Evolutionary conservation across 2,113 vertebrate genomes (phyloP).

Genomic region (Bucco capensis): DNA sequence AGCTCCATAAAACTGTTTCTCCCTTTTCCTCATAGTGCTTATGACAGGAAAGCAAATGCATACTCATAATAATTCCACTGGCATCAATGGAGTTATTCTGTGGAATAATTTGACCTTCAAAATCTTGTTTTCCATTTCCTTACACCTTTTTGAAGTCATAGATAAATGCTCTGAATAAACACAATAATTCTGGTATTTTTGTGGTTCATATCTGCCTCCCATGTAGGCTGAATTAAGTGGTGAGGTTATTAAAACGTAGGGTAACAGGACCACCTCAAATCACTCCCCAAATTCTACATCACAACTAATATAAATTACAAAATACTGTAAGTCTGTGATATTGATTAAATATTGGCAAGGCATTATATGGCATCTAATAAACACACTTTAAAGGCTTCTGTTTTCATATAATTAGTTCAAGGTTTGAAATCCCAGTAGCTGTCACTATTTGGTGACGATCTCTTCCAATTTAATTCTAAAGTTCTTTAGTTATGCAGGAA

Average conservation of each 20-base stretch:
- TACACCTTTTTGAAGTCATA: background rate
- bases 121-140: conserved; percentile 3
- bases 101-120: conserved; percentile 36
- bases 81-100: background rate
- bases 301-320: background rate
- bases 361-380: background rate
- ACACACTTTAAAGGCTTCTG: background rate
- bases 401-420: background rate
- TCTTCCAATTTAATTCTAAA: background rate
- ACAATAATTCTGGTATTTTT: background rate
- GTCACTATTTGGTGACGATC: background rate
- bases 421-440: background rate
- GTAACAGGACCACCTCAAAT: background rate
- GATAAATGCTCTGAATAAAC: background rate
- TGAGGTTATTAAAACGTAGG: background rate
- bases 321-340: background rate
- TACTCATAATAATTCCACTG: background rate
- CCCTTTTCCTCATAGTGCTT: background rate
- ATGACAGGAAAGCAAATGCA: conserved; percentile 4
- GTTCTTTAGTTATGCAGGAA: background rate
- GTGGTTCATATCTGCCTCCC: background rate
- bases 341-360: background rate
- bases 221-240: background rate
- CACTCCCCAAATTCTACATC: accelerated
- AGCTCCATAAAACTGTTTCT: background rate